These are phyloP conservation scores for Uloborus plumipes DNA, from an alignment of 2,888 invertebrate genomes.

Conservation along the genomic window DNA sequence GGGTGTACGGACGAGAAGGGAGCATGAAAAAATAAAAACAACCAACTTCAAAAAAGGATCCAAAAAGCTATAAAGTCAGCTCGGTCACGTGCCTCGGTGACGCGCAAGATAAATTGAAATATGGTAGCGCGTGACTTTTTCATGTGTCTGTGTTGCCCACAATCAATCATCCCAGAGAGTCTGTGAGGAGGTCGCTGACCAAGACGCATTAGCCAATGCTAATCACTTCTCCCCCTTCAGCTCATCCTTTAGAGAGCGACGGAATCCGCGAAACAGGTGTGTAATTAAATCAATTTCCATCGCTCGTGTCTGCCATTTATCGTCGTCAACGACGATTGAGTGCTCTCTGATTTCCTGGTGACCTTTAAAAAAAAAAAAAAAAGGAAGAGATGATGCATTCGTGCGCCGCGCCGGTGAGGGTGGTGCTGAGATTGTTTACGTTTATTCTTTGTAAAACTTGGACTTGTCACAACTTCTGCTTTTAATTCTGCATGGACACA, in stretches of 20 bases:
- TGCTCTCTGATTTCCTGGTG: no score
- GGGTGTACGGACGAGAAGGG: neutral
- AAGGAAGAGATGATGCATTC: no score
- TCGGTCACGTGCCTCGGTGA: slow-evolving; percentile 21
- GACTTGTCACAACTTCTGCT: no score
- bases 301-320: slow-evolving; percentile 37
- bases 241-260: slow-evolving; percentile 14
- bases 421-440: no score
- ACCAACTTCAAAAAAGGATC: no score
- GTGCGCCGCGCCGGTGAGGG: no score
- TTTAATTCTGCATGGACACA: no score
- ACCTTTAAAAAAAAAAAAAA: no score
- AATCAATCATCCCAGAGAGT: slow-evolving; percentile 43
- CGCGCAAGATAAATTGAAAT: slow-evolving; percentile 51
- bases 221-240: slow-evolving; percentile 27
- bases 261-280: slow-evolving; percentile 41
- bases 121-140: slow-evolving; percentile 47
- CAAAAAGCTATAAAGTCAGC: no score
- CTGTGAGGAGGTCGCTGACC: slow-evolving; percentile 43
- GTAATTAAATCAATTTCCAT: slow-evolving; percentile 59
- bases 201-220: slow-evolving; percentile 59
- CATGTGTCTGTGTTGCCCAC: slow-evolving; percentile 35
- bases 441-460: no score
- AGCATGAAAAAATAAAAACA: neutral
- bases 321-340: no score